These are phyloP conservation scores for Cerastoderma edule DNA, from an alignment of 2,888 invertebrate genomes.

Conservation along the genomic window DNA sequence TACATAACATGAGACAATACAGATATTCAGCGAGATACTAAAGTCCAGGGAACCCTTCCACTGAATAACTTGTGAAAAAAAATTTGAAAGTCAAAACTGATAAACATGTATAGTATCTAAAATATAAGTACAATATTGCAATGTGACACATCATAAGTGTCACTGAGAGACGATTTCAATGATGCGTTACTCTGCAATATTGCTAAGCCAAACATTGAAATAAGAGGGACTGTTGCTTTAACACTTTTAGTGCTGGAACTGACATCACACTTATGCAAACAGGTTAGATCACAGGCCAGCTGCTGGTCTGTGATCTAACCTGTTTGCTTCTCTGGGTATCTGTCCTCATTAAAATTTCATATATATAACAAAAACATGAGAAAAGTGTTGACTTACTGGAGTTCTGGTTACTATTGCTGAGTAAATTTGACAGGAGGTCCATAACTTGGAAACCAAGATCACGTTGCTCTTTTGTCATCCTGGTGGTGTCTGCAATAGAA, in stretches of 20 bases:
- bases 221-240: too few relatives aligned
- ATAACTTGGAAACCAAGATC: conserved; percentile 93
- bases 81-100: not conserved
- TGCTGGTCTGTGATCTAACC: not conserved
- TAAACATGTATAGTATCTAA: too few relatives aligned
- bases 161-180: too few relatives aligned
- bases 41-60: too few relatives aligned
- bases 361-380: not conserved
- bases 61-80: not conserved
- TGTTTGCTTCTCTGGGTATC: not conserved
- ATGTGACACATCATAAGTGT: too few relatives aligned
- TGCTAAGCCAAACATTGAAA: too few relatives aligned
- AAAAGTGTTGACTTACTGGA: conserved; percentile 86
- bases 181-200: too few relatives aligned
- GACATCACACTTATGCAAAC: too few relatives aligned
- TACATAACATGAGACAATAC: not conserved
- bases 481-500: conserved; percentile 55
- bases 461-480: conserved; percentile 87
- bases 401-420: conserved; percentile 93
- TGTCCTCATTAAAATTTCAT: not conserved
- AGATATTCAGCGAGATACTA: conserved; percentile 2
- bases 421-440: conserved; percentile 93
- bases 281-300: too few relatives aligned
- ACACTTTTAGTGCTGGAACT: too few relatives aligned
- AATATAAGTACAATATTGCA: too few relatives aligned